Evolutionary conservation across 2,797 vertebrate genomes (phyloP).

Genomic region (Naso thynnoides): DNA sequence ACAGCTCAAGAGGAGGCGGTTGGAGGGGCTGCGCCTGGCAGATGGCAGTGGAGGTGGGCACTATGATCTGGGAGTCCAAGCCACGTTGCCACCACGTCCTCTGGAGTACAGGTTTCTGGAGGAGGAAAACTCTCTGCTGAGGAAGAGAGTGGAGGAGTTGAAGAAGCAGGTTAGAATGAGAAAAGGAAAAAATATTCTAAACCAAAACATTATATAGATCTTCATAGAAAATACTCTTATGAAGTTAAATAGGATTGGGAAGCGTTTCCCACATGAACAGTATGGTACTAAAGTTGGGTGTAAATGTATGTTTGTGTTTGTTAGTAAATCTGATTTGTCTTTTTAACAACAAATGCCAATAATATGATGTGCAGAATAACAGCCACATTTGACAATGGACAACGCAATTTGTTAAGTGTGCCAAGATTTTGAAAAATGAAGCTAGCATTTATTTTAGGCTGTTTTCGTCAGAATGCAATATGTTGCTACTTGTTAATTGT

Average conservation of each 20-base stretch:
- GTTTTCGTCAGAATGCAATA: not conserved
- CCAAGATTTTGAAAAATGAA: not conserved
- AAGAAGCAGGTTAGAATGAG: slow-evolving; percentile 92
- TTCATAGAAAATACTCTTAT: not conserved
- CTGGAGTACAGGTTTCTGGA: slow-evolving; percentile 95
- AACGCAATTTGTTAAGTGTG: not conserved
- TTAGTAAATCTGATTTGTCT: not conserved
- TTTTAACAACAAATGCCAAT: not conserved
- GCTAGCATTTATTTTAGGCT: not conserved
- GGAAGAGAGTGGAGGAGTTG: slow-evolving; percentile 95
- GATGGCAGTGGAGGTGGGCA: slow-evolving; percentile 78
- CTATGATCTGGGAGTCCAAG: slow-evolving; percentile 88
- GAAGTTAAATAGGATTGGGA: not conserved
- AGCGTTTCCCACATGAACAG: not conserved
- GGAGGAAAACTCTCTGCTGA: slow-evolving; percentile 93
- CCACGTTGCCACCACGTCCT: slow-evolving; percentile 83
- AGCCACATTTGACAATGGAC: not conserved
- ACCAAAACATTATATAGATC: not conserved
- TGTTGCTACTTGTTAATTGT: not conserved
- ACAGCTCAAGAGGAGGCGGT: slow-evolving; percentile 93
- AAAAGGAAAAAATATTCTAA: not conserved
- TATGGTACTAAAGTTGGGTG: not conserved
- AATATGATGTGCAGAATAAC: not conserved
- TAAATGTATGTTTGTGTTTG: not conserved
- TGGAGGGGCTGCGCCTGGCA: slow-evolving; percentile 90